phyloP scores from a whole-genome alignment of 2,113 vertebrate genomes.

The Festucalex cinctus region DNA sequence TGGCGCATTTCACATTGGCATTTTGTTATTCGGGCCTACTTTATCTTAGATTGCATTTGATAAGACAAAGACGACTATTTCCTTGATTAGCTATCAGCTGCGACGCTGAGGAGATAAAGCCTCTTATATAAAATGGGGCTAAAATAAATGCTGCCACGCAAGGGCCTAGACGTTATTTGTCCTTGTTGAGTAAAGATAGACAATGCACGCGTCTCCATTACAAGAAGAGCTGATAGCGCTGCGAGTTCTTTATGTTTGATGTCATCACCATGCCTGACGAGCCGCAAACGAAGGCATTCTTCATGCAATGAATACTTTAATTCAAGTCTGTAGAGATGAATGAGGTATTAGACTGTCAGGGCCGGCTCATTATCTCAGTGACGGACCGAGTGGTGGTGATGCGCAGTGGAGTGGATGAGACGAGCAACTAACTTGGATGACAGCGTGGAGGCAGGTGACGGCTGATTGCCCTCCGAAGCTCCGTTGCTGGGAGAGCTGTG shows the following conservation, averaged over 20 bases:
- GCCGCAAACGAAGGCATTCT: slow-evolving; percentile 54
- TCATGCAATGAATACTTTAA: slow-evolving; percentile 45
- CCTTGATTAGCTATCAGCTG: slow-evolving; percentile 25
- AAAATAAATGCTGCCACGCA: slow-evolving; percentile 46
- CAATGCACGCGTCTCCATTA: slow-evolving; percentile 45
- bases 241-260: slow-evolving; percentile 42
- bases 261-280: slow-evolving; percentile 33
- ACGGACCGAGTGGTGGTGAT: slow-evolving; percentile 10
- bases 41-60: slow-evolving; percentile 38
- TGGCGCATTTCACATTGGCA: not conserved
- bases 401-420: slow-evolving; percentile 3
- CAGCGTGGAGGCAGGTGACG: slow-evolving; percentile 91
- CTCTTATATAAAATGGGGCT: slow-evolving; percentile 41
- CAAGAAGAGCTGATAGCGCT: slow-evolving; percentile 47
- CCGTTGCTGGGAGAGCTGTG: slow-evolving; percentile 96
- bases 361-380: slow-evolving; percentile 50
- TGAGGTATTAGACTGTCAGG: slow-evolving; percentile 51
- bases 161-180: slow-evolving; percentile 54
- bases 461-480: slow-evolving; percentile 96
- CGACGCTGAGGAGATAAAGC: slow-evolving; percentile 40
- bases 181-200: slow-evolving; percentile 59
- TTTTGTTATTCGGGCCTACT: slow-evolving; percentile 35
- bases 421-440: slow-evolving; percentile 87
- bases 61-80: slow-evolving; percentile 40
- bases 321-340: slow-evolving; percentile 35